Percentiles rank a stretch among this genome's conserved stretches.
phyloP scores from a whole-genome alignment of 1,140 invertebrate species.

The Drosophila lacertosa region DNA sequence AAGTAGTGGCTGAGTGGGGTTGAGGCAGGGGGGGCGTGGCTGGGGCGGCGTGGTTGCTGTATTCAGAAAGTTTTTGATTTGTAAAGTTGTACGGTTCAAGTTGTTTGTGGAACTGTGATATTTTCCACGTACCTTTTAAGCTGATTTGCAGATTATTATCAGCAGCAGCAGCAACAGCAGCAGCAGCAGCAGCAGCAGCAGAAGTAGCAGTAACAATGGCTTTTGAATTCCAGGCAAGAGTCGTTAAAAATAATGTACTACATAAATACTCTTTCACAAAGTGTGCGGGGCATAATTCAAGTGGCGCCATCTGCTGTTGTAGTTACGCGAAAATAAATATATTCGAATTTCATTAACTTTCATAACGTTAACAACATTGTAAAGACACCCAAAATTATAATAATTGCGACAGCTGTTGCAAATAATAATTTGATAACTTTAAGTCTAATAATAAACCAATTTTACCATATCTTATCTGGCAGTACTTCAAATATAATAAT shows the following conservation, averaged over 20 bases:
- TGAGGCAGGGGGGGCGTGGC: not conserved
- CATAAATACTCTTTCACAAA: constrained; percentile 18
- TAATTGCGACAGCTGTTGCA: not conserved
- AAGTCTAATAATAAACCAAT: not conserved
- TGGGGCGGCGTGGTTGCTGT: not conserved
- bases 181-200: not conserved
- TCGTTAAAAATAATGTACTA: constrained; percentile 32
- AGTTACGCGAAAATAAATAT: not conserved
- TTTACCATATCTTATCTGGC: not conserved
- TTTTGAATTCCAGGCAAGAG: not conserved
- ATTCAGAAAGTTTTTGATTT: constrained; percentile 65
- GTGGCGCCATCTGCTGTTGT: constrained; percentile 17
- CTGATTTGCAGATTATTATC: constrained; percentile 74
- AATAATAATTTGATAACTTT: not conserved
- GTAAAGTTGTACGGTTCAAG: constrained; percentile 50
- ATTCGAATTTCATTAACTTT: constrained; percentile 16
- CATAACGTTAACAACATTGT: constrained; percentile 2
- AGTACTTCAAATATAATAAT: too few relatives aligned
- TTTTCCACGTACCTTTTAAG: constrained; percentile 56
- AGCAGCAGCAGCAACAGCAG: constrained; percentile 13
- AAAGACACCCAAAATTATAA: not conserved
- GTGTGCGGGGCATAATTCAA: not conserved
- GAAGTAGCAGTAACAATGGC: constrained; percentile 19
- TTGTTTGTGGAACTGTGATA: constrained; percentile 43
- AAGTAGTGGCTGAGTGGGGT: not conserved